These are phyloP conservation scores for Zaprionus capensis DNA, from an alignment of 1,140 invertebrate species.

Conservation along the genomic window DNA sequence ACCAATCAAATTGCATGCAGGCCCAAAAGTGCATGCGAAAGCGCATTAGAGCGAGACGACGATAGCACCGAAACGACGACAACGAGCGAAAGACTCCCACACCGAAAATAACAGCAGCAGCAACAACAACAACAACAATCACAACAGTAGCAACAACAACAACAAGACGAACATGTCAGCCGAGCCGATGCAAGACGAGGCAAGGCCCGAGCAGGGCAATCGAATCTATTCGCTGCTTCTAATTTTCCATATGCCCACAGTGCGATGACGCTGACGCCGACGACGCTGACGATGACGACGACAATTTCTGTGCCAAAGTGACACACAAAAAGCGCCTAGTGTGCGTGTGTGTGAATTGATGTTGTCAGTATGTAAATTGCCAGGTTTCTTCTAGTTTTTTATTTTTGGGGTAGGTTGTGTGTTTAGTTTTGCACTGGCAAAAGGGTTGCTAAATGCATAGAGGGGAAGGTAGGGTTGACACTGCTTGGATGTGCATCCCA, in stretches of 20 bases:
- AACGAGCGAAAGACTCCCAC: constrained; percentile 56
- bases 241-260: constrained; percentile 63
- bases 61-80: constrained; percentile 66
- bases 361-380: constrained; percentile 79
- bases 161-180: constrained; percentile 37
- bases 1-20: constrained; percentile 79
- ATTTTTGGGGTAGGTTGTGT: constrained; percentile 75
- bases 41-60: constrained; percentile 79
- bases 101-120: constrained; percentile 52
- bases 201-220: constrained; percentile 65
- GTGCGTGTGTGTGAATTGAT: constrained; percentile 49
- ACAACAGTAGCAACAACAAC: constrained; percentile 43
- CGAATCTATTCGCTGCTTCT: constrained; percentile 77
- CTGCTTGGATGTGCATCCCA: constrained; percentile 51
- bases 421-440: constrained; percentile 42
- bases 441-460: constrained; percentile 65
- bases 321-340: constrained; percentile 66
- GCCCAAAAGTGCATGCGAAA: constrained; percentile 79
- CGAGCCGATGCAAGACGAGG: constrained; percentile 50
- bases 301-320: constrained; percentile 79
- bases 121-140: constrained; percentile 35
- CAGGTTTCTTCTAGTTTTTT: constrained; percentile 57
- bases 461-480: constrained; percentile 47
- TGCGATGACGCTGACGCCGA: constrained; percentile 67
- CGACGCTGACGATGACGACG: constrained; percentile 68